Percentiles rank a stretch among this genome's conserved stretches.
These are phyloP conservation scores for Alethe castanea DNA, from an alignment of 2,113 vertebrate genomes.

Conservation along the genomic window DNA sequence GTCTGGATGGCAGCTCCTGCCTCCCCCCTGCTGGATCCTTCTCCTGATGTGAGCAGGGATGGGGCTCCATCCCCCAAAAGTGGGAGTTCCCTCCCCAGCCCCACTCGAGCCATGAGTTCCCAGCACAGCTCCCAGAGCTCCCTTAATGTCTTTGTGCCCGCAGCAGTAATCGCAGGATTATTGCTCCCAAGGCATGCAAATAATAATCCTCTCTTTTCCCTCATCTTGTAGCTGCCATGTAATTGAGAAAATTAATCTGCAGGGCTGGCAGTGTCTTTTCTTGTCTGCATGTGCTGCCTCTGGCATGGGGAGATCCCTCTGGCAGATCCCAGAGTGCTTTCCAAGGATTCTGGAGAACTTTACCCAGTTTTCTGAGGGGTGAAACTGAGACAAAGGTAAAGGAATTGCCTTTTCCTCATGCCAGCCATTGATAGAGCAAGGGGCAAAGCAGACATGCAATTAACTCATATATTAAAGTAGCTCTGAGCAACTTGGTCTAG, in stretches of 20 bases:
- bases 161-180: background rate
- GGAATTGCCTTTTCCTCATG: background rate
- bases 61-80: background rate
- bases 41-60: rapidly evolving
- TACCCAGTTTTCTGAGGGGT: background rate
- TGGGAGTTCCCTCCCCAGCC: background rate
- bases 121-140: background rate
- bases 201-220: slow-evolving; percentile 2
- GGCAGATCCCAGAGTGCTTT: background rate
- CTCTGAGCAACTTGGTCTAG: too few relatives aligned
- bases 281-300: background rate
- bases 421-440: background rate
- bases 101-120: rapidly evolving
- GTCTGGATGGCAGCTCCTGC: background rate
- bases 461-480: background rate
- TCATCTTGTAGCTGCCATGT: background rate
- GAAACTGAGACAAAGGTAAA: background rate
- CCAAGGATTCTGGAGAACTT: background rate
- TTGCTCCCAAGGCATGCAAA: background rate
- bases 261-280: background rate
- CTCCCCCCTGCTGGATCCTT: background rate
- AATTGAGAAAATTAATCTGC: slow-evolving; percentile 41
- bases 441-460: background rate
- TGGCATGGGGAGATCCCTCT: rapidly evolving
- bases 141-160: background rate